Evolutionary conservation across 2,797 vertebrate species (phyloP), one percentile per base, ranked within the genome.

Genomic region (Liparis tanakae): DNA sequence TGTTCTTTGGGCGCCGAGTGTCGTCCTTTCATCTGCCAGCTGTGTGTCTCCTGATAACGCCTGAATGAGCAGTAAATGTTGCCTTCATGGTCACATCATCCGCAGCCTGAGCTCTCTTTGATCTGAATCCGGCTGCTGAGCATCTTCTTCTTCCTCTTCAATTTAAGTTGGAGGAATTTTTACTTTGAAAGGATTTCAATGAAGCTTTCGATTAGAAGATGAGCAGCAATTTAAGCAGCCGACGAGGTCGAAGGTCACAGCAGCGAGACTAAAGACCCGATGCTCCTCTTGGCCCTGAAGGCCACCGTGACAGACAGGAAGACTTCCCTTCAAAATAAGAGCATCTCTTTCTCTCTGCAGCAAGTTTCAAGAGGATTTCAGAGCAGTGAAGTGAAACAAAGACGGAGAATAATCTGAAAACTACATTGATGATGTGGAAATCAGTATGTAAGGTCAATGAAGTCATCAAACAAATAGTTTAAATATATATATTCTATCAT

Each of bases 1-100:
- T 15, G 39, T 9, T 41, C 15, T 67, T 30, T 20, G 14, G 34
- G 36, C 4, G 10, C 17, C 1, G 51, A 37, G 20, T 4, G 57
- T 50, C 17, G 4, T 75, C 25, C 70, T 77, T 78, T 81, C 60
- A 74, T 77, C 70, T 58, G 37, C 25, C 73, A 70, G 73, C 70
- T 76, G 64, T 10, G 20, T 7, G 36, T 64, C 53, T 70, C 36
- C 54, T 72, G 72, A 79, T 68, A 51, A 54, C 6, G 18, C 60
- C 62, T 67, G 62, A 67, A 34, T 4, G 39, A 63, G 60, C 72
- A 48, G 37, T 20, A 48, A 18, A 50, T 5, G 72, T 71, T 30
- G 46, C 66, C 15, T 66, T 72, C 51, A 10, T 39, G 39, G 44
- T 75, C 51, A 37, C 18, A 12, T 17, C 68, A 70, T 70, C 71